Base-by-base conservation (phyloP, 1,140 invertebrate genomes). In the Gonatopus flavifemur region DNA sequence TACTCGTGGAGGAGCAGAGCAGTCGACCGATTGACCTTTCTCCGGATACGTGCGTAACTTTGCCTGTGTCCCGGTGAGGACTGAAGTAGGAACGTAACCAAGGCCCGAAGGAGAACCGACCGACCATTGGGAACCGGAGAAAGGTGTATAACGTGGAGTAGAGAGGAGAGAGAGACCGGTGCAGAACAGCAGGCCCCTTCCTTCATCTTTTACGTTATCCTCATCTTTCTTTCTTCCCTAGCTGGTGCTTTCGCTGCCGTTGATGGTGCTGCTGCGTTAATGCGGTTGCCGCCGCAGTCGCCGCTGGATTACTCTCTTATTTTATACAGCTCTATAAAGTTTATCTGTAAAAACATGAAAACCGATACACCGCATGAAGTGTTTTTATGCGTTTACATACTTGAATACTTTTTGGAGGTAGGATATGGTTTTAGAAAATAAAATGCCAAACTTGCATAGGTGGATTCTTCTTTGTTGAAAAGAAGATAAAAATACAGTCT, bases 61-160 rank as follows among this genome's bases (percentile, higher is more conserved):
- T 59, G 66, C 68, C 73, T 72, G 69, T 73, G 69, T 70, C 70
- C 69, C 72, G 71, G 65, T 72, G 66, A 67, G 69, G 68, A 72
- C 68, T 72, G 67, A 72, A 61, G 59, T 58, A 46, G 50, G n/a
- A n/a, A n/a, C n/a, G n/a, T n/a, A 62, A 57, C 44, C 60, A 62
- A 62, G 55, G 48, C 54, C 58, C 49, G 53, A n/a, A n/a, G n/a
- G n/a, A n/a, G n/a, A n/a, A n/a, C n/a, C 55, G 46, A 57, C 46
- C 59, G 58, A 53, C 52, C 56, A 46, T 56, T 55, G 53, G 59
- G 65, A 69, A 64, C 69, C 57, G 71, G 72, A 76, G 72, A 76
- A 75, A 76, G 74, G 74, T 72, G 66, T 71, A 67, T 67, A 62
- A n/a, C n/a, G n/a, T n/a, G n/a, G n/a, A n/a, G n/a, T n/a, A n/a